Conservation (phyloP, 2,113 vertebrate species). For the Mus musculus region GRCm39 chr3:121321501-121322000, state of each 20-base stretch:
- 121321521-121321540: neutral
- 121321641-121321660: neutral
- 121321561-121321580: neutral
- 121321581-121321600: neutral
- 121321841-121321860: neutral
- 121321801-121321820: neutral
- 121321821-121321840: neutral
- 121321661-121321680: neutral
- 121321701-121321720: neutral
- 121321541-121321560: neutral
- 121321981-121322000: neutral
- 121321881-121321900: neutral
- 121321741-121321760: neutral
- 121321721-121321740: neutral
- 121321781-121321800: slow-evolving; percentile 1
- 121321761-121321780: neutral
- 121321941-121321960: neutral
- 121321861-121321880: neutral
- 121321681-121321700: neutral
- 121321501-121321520: neutral
- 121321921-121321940: neutral
- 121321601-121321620: neutral
- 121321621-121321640: neutral
- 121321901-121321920: neutral
- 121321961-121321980: neutral